These are phyloP conservation scores for Brienomyrus brachyistius DNA, from an alignment of 2,113 vertebrate species.

Conservation along the genomic window DNA sequence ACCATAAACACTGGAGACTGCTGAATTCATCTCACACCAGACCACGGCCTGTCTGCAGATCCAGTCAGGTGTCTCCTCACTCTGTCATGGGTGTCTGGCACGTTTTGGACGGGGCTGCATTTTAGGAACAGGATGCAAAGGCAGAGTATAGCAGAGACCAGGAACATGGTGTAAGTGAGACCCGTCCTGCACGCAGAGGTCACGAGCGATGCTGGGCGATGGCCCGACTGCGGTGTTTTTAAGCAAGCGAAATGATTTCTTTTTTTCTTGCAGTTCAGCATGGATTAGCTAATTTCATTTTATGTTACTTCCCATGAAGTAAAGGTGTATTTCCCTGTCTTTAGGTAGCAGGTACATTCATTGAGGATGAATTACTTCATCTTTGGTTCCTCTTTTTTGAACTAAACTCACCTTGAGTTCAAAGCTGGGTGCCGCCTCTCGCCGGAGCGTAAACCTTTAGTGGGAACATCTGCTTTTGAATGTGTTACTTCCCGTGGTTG, in stretches of 20 bases:
- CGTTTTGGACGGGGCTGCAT: not conserved
- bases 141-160: not conserved
- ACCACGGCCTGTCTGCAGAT: not conserved
- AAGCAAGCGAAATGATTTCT: not conserved
- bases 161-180: not conserved
- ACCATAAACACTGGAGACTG: not conserved
- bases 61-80: not conserved
- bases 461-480: not conserved
- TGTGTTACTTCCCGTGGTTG: not conserved
- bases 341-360: not conserved
- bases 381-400: not conserved
- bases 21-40: not conserved
- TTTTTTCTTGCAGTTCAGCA: not conserved
- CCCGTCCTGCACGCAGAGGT: not conserved
- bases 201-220: not conserved
- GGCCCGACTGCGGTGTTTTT: not conserved
- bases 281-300: not conserved
- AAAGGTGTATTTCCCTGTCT: not conserved
- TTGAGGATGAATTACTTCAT: not conserved
- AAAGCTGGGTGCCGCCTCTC: not conserved
- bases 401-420: not conserved
- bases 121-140: not conserved
- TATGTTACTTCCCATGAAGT: not conserved
- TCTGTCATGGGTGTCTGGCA: not conserved
- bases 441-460: not conserved